phyloP scores from a whole-genome alignment of 2,113 vertebrate species.

The Corythaixoides concolor region DNA sequence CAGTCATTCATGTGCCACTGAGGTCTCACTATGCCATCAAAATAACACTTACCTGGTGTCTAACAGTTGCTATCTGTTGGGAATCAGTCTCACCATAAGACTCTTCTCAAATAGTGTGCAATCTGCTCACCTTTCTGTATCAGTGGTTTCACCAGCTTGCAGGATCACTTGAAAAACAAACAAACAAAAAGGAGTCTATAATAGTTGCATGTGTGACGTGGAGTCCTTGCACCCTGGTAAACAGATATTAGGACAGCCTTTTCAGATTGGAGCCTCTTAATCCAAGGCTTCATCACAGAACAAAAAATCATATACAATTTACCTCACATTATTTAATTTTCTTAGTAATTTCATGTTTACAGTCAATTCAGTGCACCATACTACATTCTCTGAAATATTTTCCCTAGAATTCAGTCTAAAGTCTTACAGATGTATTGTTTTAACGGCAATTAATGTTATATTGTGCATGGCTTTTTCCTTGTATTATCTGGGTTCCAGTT shows the following conservation, averaged over 20 bases:
- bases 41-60: neutral
- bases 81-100: neutral
- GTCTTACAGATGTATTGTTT: slow-evolving; percentile 18
- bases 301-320: neutral
- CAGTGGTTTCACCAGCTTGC: neutral
- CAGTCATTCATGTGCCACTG: neutral
- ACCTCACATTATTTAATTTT: neutral
- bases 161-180: neutral
- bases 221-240: neutral
- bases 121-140: neutral
- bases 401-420: slow-evolving; percentile 27
- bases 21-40: neutral
- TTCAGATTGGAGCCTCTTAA: neutral
- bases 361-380: neutral
- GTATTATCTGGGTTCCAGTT: slow-evolving; percentile 48
- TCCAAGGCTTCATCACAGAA: neutral
- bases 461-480: slow-evolving; percentile 35
- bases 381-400: neutral
- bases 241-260: neutral
- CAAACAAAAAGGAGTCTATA: neutral
- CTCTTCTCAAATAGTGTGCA: neutral
- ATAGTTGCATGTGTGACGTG: neutral
- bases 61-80: neutral
- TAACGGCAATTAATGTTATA: slow-evolving; percentile 58
- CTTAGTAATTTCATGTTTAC: neutral